Evolutionary conservation across 1,140 invertebrate species (phyloP).

Genomic region (Neodiprion pinetum): DNA sequence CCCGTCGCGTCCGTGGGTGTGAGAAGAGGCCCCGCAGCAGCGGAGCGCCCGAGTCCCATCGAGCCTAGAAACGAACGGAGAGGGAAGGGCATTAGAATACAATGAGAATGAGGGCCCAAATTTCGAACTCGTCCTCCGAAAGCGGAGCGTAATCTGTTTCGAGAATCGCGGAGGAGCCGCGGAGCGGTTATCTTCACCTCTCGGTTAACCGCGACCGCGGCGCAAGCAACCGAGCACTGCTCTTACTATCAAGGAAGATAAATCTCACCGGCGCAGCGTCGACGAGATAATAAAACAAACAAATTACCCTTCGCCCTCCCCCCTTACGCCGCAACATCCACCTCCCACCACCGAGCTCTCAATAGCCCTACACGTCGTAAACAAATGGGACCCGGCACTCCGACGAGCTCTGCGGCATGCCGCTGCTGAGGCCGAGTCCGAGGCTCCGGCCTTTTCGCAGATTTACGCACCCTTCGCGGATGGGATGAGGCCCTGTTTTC

Average conservation of each 20-base stretch:
- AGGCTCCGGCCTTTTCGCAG: too few species aligned
- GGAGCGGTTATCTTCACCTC: neutral
- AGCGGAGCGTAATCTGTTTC: neutral
- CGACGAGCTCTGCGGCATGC: too few species aligned
- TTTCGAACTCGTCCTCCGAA: neutral
- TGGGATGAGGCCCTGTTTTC: too few species aligned
- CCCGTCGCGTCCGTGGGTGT: conserved; percentile 24
- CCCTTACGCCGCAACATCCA: too few species aligned
- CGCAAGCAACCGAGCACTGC: neutral
- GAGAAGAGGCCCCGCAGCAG: neutral
- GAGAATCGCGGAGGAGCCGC: neutral
- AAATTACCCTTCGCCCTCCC: neutral
- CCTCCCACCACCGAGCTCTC: neutral
- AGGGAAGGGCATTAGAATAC: neutral
- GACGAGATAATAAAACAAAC: conserved; percentile 3
- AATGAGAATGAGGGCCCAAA: neutral
- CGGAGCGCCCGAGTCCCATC: too few species aligned
- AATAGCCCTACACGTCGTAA: conserved; percentile 7
- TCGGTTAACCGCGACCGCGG: too few species aligned
- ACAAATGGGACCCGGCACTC: neutral
- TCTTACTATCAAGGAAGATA: neutral
- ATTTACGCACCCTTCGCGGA: too few species aligned
- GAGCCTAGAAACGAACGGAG: too few species aligned
- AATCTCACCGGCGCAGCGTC: neutral
- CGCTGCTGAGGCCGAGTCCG: too few species aligned